Base-by-base conservation (phyloP, 1,140 invertebrate genomes). In the Hycleus cichorii region DNA sequence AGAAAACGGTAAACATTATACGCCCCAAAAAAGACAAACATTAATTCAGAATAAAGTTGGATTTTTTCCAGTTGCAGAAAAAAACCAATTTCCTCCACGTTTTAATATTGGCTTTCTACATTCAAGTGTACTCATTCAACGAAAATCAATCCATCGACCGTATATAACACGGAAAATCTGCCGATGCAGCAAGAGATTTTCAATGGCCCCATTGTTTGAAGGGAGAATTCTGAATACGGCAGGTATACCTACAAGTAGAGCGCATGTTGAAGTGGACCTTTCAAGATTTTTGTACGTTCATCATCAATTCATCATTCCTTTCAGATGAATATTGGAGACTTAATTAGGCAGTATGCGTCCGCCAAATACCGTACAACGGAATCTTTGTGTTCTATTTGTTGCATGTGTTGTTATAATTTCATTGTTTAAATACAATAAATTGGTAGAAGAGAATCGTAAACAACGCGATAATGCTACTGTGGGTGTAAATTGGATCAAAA, bases 231-330 rank as follows among this genome's bases (percentile, higher is more conserved):
- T 18, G 18, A 18, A 18, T 18, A 18, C 18, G 18, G 18, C 18
- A 18, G 18, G 18, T 18, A 18, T 18, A 32, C 32, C 32, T 32
- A 7, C 49, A 54, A 45, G 11, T 57, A 44, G 24, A 46, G 54
- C 58, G 58, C 58, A 64, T 40, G 38, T 55, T 64, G 50, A 64
- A 57, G 59, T 55, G 49, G 10, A 27, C 49, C 32, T 51, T 56
- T 39, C 51, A 46, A 49, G n/a, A 42, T 25, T 27, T 49, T 38
- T 47, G 50, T 47, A 4, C 7, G 42, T 42, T 56, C 47, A 56
- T 47, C 40, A 57, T 52, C 42, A 52, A 49, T 49, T 52, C 50
- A 50, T 49, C 44, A 18, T 50, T 57, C 24, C 46, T 49, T 43
- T 7, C 1, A 25, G 18, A 11, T 42, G 40, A 26, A 58, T 10